Evolutionary conservation across 2,113 vertebrate genomes (phyloP), one percentile per base, ranked within the genome.

Genomic region (Myiozetetes cayanensis): DNA sequence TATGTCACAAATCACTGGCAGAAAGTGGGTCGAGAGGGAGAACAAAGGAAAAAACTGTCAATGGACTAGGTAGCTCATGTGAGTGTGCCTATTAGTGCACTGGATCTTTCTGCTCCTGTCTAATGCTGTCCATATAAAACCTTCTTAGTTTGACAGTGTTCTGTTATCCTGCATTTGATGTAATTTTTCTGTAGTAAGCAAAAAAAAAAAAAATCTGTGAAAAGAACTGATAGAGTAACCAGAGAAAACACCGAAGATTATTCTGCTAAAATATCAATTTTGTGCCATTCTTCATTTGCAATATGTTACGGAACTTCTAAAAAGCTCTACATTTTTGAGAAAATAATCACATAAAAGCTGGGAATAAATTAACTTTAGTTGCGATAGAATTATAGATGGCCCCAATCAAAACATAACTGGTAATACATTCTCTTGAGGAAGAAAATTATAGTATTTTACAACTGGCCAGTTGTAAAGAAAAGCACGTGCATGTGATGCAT

Each of bases 31-130:
- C 95, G 94, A 98, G 97, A 96, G 94, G 92, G 96, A 98, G 98
- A 99, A 99, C 98, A 99, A 99, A 99, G 98, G 98, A 92, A 98
- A 93, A 96, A 98, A 98, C 98, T 99, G 99, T 99, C 99, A 99
- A 90, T 95, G 97, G 97, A 97, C 98, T 98, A 98, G 97, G 96
- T 97, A 98, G 97, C 98, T 98, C 98, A 98, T 97, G 98, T 98
- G 98, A 98, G 98, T 85, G 90, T 98, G 98, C 98, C 98, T 98
- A 99, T 99, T 98, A 99, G 98, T 93, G 93, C 97, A 95, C 97
- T 97, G 97, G 95, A 94, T 90, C 90, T 97, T 97, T 96, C 97
- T 97, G 94, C 97, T 96, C 94, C 97, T 97, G 94, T 98, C 97
- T 96, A 94, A 94, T 73, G 94, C 97, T 97, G 98, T 98, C 98